A percentile compares a stretch with the other conserved stretches of the same genome.
Conservation (phyloP, 2,113 vertebrate genomes). For the Diglossa brunneiventris region DNA sequence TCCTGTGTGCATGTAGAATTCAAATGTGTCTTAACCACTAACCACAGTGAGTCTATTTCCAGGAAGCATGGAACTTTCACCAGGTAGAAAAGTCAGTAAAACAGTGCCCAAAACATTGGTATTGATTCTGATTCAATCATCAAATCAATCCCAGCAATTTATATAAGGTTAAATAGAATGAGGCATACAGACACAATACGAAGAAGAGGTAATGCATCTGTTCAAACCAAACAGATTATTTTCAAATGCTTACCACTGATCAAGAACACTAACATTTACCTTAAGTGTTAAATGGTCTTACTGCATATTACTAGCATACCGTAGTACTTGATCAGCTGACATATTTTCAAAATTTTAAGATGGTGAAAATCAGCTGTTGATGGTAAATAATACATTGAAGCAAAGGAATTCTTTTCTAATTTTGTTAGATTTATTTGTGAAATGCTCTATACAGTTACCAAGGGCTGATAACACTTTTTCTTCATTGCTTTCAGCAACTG, state of each 20-base stretch:
- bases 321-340: neutral
- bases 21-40: neutral
- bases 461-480: neutral
- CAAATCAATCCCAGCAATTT: neutral
- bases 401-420: neutral
- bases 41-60: neutral
- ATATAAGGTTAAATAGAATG: neutral
- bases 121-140: neutral
- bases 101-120: neutral
- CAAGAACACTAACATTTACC: neutral
- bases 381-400: neutral
- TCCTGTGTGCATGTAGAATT: neutral
- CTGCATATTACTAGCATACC: neutral
- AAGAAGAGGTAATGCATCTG: neutral
- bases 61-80: neutral
- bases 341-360: neutral
- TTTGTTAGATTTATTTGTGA: neutral
- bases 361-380: neutral
- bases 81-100: neutral
- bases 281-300: neutral
- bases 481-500: neutral
- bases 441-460: neutral
- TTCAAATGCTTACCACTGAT: neutral
- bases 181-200: neutral
- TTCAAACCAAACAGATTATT: neutral